These are phyloP conservation scores for Athene noctua DNA, from an alignment of 2,113 vertebrate genomes.

Conservation along the genomic window DNA sequence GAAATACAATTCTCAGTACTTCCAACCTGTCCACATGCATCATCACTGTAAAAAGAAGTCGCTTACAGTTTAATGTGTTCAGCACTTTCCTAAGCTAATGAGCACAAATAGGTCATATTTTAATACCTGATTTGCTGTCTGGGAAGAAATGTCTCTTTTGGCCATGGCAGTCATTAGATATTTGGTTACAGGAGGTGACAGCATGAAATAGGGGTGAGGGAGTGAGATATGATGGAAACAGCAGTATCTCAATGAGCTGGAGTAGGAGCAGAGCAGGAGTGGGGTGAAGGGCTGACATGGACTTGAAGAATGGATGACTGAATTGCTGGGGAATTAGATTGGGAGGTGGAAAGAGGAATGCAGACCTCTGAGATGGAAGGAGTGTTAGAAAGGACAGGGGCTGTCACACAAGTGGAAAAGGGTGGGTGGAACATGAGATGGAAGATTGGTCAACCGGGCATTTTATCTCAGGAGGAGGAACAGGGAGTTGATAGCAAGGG, in stretches of 20 bases:
- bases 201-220: background rate
- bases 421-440: fast-evolving
- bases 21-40: background rate
- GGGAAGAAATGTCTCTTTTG: background rate
- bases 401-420: background rate
- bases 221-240: background rate
- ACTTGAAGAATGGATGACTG: background rate
- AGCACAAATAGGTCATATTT: background rate
- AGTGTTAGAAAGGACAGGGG: background rate
- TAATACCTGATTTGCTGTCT: background rate
- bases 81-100: background rate
- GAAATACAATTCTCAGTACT: background rate
- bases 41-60: background rate
- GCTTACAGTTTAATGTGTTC: background rate
- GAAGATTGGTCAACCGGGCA: background rate
- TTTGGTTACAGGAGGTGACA: background rate
- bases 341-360: background rate
- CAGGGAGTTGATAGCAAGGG: background rate
- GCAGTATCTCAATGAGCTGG: background rate
- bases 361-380: background rate
- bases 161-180: background rate
- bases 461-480: background rate
- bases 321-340: background rate
- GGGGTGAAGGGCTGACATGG: background rate
- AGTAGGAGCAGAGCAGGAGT: background rate